Evolutionary conservation across 1,140 invertebrate species (phyloP).

Genomic region (Tetranychus urticae): DNA sequence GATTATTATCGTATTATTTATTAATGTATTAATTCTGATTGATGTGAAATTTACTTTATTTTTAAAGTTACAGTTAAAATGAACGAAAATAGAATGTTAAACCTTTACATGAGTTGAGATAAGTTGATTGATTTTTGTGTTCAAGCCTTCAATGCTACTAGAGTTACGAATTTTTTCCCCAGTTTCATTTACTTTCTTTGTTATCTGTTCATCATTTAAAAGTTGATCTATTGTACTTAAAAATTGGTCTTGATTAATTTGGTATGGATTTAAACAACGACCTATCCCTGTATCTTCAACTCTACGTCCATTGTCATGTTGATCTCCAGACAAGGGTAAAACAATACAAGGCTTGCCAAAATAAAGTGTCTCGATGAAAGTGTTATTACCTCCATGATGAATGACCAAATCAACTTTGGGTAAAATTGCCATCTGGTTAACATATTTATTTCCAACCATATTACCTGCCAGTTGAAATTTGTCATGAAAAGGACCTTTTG

Average conservation of each 20-base stretch:
- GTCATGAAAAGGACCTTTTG: background rate
- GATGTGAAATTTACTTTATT: too few species aligned
- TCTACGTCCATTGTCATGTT: slow-evolving; percentile 10
- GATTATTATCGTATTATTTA: too few species aligned
- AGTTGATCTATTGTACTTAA: slow-evolving; percentile 3
- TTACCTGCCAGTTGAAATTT: slow-evolving; percentile 8
- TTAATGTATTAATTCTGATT: too few species aligned
- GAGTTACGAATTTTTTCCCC: background rate
- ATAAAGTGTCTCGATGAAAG: slow-evolving; percentile 5
- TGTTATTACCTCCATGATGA: slow-evolving; percentile 17
- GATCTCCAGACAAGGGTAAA: slow-evolving; percentile 4
- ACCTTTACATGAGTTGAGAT: background rate
- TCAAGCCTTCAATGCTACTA: background rate
- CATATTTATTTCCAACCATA: slow-evolving; percentile 2
- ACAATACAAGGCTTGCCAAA: slow-evolving; percentile 2
- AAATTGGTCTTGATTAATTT: background rate
- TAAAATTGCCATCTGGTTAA: slow-evolving; percentile 5
- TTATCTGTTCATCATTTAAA: background rate
- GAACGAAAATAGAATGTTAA: too few species aligned
- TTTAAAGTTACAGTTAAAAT: too few species aligned
- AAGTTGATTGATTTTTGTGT: background rate
- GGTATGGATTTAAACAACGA: slow-evolving; percentile 2
- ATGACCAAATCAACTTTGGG: slow-evolving; percentile 14
- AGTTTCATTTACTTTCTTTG: background rate
- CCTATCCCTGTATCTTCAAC: slow-evolving; percentile 4